Base-by-base conservation (phyloP, 1,140 invertebrate genomes). In the Papilio dardanus region DNA sequence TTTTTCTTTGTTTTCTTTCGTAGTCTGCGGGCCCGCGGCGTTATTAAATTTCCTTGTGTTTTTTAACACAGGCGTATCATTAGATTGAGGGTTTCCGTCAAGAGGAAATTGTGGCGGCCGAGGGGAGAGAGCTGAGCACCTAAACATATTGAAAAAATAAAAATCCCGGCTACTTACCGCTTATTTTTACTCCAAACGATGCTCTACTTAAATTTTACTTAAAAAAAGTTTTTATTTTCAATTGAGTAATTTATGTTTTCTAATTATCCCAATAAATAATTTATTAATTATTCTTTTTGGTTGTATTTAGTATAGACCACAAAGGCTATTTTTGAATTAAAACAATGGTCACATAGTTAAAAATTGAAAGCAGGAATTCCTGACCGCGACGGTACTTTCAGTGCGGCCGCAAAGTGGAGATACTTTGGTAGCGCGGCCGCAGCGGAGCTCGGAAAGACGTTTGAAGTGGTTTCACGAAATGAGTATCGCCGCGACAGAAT, bases 21-120 rank as follows among this genome's bases (percentile, higher is more conserved):
- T 83, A 83, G 83, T 86, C 84, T 86, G 82, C 80, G 80, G 83
- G 88, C 79, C 82, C 81, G 80, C 83, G 84, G 85, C 89, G 91
- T 93, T 94, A 94, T 94, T 94, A 94, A 94, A 94, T 94, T 94
- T 94, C 91, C 92, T 92, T 92, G 92, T 94, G 91, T 93, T 94
- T 93, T 93, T 94, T 93, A 94, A 94, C 92, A 90, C 88, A 92
- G 88, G 88, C 92, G 91, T 94, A 94, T 93, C 92, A 93, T 94
- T 94, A 93, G 92, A 94, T 93, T 93, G 93, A 92, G 91, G 92
- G 89, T 88, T 93, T 91, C 91, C 90, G 89, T 92, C 91, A 91
- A 92, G 90, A 93, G 91, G 90, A 92, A 92, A 92, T 93, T 92
- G 91, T 91, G 89, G 91, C 84, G 82, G 83, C 83, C 86, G 89